Conservation (phyloP, 2,113 vertebrate species). For the Gallinago jamesoni region DNA sequence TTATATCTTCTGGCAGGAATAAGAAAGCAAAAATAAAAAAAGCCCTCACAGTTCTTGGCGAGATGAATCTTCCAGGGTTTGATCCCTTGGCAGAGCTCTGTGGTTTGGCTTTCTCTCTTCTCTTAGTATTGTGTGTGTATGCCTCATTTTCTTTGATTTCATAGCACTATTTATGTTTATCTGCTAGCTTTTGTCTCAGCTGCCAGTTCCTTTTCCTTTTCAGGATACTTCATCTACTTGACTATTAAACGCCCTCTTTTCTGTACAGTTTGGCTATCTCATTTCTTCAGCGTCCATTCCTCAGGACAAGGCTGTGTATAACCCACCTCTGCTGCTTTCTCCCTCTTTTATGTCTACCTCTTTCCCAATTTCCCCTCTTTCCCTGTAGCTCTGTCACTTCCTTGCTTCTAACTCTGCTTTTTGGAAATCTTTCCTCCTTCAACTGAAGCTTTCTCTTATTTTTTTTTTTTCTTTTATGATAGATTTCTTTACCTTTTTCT, state of each 20-base stretch:
- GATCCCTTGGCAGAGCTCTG: conserved; percentile 10
- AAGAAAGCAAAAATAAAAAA: conserved; percentile 38
- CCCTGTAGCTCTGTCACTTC: not conserved
- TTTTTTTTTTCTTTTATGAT: not conserved
- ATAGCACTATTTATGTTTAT: not conserved
- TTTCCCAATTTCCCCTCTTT: not conserved
- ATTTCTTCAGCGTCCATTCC: not conserved
- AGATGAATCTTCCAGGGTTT: not conserved
- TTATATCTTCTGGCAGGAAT: conserved; percentile 17
- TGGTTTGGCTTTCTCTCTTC: conserved; percentile 20
- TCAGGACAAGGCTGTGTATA: not conserved
- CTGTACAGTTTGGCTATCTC: not conserved
- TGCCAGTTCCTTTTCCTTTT: conserved; percentile 15
- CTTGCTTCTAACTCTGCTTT: not conserved
- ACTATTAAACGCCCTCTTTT: not conserved
- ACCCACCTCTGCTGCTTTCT: not conserved
- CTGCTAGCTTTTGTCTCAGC: not conserved
- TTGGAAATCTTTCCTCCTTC: not conserved
- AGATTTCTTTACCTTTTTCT: not conserved
- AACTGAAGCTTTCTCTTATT: not conserved
- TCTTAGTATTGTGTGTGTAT: not conserved
- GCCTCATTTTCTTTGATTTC: conserved; percentile 13
- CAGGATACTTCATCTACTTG: not conserved
- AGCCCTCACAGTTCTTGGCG: not conserved
- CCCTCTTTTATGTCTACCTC: not conserved